Conservation (phyloP, 2,113 vertebrate genomes). For the Mus pahari region DNA sequence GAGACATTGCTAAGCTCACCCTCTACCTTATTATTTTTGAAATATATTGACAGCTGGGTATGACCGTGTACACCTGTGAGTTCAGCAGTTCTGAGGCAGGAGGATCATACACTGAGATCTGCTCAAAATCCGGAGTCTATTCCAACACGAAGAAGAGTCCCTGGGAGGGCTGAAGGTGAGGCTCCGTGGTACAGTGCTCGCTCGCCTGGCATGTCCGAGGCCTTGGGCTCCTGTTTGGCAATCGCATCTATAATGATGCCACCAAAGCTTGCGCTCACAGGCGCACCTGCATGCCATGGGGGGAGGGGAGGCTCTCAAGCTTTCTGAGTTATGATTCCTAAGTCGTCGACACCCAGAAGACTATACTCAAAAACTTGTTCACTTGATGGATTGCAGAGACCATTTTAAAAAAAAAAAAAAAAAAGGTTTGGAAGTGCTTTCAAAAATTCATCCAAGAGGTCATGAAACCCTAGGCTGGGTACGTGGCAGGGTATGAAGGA, state of each 20-base stretch:
- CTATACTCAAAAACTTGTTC: constrained; percentile 3
- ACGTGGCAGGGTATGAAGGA: too few relatives aligned
- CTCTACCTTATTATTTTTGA: not conserved
- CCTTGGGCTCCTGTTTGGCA: not conserved
- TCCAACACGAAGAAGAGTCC: not conserved
- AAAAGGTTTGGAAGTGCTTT: not conserved
- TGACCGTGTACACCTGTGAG: not conserved
- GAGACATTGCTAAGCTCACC: not conserved
- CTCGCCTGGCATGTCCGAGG: not conserved
- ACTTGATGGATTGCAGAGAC: not conserved
- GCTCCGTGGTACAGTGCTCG: not conserved
- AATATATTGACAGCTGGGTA: not conserved
- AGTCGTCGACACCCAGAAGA: not conserved
- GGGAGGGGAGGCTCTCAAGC: not conserved
- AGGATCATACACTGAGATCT: not conserved
- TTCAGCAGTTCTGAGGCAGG: not conserved
- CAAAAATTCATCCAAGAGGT: constrained; percentile 20
- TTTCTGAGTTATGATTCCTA: not conserved
- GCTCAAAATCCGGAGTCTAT: not conserved
- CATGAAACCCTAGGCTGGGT: not conserved
- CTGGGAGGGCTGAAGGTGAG: not conserved
- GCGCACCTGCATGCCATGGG: too few relatives aligned
- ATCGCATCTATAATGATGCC: not conserved
- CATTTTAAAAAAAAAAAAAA: not conserved
- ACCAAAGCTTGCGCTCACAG: not conserved